These are phyloP conservation scores for Enhydra lutris DNA, from an alignment of 2,113 vertebrate genomes.

Conservation along the genomic window DNA sequence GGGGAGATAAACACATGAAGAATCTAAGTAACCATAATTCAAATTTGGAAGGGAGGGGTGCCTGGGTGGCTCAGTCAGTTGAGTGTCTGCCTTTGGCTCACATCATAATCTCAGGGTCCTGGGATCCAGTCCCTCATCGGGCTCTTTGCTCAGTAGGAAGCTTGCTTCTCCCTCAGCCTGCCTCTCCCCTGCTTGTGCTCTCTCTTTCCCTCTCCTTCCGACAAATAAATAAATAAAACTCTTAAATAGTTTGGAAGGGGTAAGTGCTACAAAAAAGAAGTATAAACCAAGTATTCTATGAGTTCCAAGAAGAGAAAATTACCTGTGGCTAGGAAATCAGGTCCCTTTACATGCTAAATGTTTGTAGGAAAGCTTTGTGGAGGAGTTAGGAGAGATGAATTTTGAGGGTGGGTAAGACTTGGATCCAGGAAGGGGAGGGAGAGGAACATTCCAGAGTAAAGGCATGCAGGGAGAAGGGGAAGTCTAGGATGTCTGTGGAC, in stretches of 20 bases:
- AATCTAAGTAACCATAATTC: neutral
- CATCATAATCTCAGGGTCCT: too few relatives aligned
- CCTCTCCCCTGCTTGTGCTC: too few relatives aligned
- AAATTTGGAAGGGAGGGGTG: neutral
- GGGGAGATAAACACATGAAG: neutral
- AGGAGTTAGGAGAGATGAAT: fast-evolving
- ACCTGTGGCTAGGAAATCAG: neutral
- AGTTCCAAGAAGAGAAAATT: neutral
- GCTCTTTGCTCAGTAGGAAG: too few relatives aligned
- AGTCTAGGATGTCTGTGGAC: neutral
- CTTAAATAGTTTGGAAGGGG: neutral
- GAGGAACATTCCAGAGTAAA: neutral
- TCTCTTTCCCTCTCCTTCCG: too few relatives aligned
- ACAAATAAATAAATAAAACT: too few relatives aligned
- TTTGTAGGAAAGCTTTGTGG: neutral
- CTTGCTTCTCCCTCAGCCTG: too few relatives aligned
- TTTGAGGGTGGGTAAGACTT: neutral
- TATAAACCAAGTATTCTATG: neutral
- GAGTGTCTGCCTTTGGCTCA: too few relatives aligned
- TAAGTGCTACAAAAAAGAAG: neutral
- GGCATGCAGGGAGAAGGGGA: too few relatives aligned
- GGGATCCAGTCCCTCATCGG: too few relatives aligned
- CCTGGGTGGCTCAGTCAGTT: too few relatives aligned
- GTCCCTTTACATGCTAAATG: neutral
- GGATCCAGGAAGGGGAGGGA: neutral